These are phyloP conservation scores for Seriola rivoliana DNA, from an alignment of 2,113 vertebrate genomes.

Conservation along the genomic window DNA sequence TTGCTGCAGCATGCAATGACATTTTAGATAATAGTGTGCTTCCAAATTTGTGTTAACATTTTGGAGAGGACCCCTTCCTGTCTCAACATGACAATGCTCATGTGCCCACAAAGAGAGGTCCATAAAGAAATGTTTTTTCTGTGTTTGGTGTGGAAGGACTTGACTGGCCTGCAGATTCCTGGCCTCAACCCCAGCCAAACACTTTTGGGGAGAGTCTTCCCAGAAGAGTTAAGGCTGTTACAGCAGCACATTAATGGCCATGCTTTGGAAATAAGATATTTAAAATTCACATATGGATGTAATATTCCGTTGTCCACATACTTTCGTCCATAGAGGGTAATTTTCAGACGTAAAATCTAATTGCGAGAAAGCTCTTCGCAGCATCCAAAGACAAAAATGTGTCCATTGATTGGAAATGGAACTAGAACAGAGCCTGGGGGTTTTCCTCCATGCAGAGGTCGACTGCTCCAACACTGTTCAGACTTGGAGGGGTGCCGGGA, in stretches of 20 bases:
- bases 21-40: no score
- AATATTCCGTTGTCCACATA: not conserved
- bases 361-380: slow-evolving; percentile 12
- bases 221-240: not conserved
- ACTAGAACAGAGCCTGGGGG: slow-evolving; percentile 67
- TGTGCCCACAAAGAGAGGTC: not conserved
- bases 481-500: slow-evolving; percentile 55
- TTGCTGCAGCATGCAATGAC: not conserved
- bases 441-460: slow-evolving; percentile 36
- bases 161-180: not conserved
- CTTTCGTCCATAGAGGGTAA: not conserved
- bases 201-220: not conserved
- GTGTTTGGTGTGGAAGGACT: not conserved
- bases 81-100: not conserved
- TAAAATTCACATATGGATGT: not conserved
- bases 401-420: slow-evolving; percentile 61
- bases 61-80: no score
- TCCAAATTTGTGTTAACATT: no score
- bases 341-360: slow-evolving; percentile 33
- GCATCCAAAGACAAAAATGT: slow-evolving; percentile 27
- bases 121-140: not conserved
- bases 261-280: not conserved
- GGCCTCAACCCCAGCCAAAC: not conserved
- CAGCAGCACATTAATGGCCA: not conserved
- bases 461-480: slow-evolving; percentile 54